These are phyloP conservation scores for Xylocampa areola DNA, from an alignment of 2,888 invertebrate genomes.

Conservation along the genomic window DNA sequence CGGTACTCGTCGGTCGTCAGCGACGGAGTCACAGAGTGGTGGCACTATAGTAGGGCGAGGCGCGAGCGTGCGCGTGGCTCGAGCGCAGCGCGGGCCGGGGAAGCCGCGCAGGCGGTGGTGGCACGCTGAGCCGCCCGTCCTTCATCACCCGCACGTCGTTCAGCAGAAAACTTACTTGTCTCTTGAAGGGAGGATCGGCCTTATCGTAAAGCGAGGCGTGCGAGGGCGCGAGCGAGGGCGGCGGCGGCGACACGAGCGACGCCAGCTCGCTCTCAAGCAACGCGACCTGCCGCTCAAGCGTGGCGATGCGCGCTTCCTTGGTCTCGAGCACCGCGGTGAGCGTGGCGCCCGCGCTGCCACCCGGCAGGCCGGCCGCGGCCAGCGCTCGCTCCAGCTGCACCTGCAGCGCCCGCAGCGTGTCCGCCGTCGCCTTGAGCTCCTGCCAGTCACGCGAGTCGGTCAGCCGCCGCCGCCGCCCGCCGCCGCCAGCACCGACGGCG, in stretches of 20 bases:
- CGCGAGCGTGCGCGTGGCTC: slow-evolving; percentile 66
- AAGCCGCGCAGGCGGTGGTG: slow-evolving; percentile 73
- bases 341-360: slow-evolving; percentile 90
- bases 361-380: slow-evolving; percentile 91
- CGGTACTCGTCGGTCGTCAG: slow-evolving; percentile 72
- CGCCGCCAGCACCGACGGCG: slow-evolving; percentile 70
- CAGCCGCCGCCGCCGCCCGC: slow-evolving; percentile 82
- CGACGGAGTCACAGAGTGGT: slow-evolving; percentile 80
- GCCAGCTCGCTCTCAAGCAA: slow-evolving; percentile 94
- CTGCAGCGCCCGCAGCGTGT: slow-evolving; percentile 95
- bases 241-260: slow-evolving; percentile 85
- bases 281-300: slow-evolving; percentile 95
- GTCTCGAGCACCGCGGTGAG: slow-evolving; percentile 95
- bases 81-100: slow-evolving; percentile 69
- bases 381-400: slow-evolving; percentile 93
- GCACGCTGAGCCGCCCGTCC: slow-evolving; percentile 90
- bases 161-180: slow-evolving; percentile 96
- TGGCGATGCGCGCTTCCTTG: slow-evolving; percentile 96
- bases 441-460: slow-evolving; percentile 87
- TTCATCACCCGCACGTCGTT: slow-evolving; percentile 94
- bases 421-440: slow-evolving; percentile 96
- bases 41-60: slow-evolving; percentile 78
- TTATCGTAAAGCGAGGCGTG: slow-evolving; percentile 91
- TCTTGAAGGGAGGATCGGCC: slow-evolving; percentile 92
- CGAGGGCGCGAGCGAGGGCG: slow-evolving; percentile 87